These are phyloP conservation scores for Myodes glareolus DNA, from an alignment of 2,113 vertebrate genomes.

Conservation along the genomic window DNA sequence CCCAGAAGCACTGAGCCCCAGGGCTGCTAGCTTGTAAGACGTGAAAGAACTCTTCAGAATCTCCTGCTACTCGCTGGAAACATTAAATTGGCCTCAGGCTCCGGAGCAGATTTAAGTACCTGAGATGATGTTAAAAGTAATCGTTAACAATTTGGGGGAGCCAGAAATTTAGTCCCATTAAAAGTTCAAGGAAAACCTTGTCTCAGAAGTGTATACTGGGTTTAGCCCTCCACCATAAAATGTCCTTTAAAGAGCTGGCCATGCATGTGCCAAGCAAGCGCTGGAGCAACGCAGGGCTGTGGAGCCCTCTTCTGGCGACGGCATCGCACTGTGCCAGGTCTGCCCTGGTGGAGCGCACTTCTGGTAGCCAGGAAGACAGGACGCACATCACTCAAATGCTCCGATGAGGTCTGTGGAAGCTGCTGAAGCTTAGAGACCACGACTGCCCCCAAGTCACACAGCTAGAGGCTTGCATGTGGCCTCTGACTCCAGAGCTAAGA, in stretches of 20 bases:
- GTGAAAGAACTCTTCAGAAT: neutral
- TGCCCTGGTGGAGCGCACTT: neutral
- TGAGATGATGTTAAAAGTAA: conserved; percentile 12
- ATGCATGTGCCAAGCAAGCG: accelerated
- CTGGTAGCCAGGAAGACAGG: neutral
- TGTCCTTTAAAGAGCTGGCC: neutral
- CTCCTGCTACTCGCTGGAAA: neutral
- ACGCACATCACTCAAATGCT: neutral
- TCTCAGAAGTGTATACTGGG: neutral
- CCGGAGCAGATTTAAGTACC: conserved; percentile 6
- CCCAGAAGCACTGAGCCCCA: neutral
- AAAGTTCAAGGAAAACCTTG: neutral
- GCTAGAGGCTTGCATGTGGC: neutral
- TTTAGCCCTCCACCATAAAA: neutral
- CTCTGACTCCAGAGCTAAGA: neutral
- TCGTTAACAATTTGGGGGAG: neutral
- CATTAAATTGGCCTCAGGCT: neutral
- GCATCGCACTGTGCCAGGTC: neutral
- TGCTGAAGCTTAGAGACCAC: neutral
- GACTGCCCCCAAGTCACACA: neutral
- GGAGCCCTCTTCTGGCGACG: neutral
- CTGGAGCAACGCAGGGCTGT: neutral
- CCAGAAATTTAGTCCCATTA: neutral
- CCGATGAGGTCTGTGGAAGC: accelerated
- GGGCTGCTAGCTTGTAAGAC: neutral